phyloP scores from a whole-genome alignment of 2,888 invertebrate species.

The Pollenia griseotomentosa region DNA sequence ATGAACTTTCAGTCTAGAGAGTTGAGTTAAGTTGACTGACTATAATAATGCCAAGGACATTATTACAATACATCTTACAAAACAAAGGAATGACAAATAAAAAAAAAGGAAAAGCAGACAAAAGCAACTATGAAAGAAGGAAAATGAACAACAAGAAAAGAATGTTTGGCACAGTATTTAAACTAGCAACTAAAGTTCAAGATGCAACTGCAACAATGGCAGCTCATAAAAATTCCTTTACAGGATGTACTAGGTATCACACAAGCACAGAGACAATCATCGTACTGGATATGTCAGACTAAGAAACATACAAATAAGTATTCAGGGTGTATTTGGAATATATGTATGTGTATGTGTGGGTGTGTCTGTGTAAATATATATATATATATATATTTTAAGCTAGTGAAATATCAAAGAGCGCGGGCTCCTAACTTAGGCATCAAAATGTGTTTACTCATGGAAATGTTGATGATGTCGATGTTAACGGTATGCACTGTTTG shows the following conservation, averaged over 20 bases:
- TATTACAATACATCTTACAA: slow-evolving; percentile 71
- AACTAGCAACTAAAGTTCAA: slow-evolving; percentile 64
- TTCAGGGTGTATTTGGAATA: too few relatives aligned
- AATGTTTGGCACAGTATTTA: slow-evolving; percentile 68
- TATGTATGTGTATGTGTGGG: not conserved
- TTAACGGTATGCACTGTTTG: not conserved
- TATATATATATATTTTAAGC: not conserved
- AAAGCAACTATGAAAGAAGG: not conserved
- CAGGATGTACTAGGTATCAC: slow-evolving; percentile 58
- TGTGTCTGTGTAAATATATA: not conserved
- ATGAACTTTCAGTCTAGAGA: slow-evolving; percentile 56
- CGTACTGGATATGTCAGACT: slow-evolving; percentile 13
- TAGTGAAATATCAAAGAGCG: slow-evolving; percentile 33
- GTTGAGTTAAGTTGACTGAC: slow-evolving; percentile 54
- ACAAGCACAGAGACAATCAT: slow-evolving; percentile 6
- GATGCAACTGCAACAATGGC: slow-evolving; percentile 75
- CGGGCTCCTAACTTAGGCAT: slow-evolving; percentile 38
- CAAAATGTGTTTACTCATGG: not conserved
- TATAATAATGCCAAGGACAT: slow-evolving; percentile 74
- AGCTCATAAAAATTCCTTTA: slow-evolving; percentile 81
- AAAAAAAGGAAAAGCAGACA: not conserved
- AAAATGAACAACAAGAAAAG: slow-evolving; percentile 49
- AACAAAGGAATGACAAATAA: slow-evolving; percentile 34
- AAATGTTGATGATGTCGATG: slow-evolving; percentile 20
- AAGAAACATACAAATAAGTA: not conserved